Conservation (phyloP, 2,797 vertebrate species). For the Gymnoscopelus microlampas region DNA sequence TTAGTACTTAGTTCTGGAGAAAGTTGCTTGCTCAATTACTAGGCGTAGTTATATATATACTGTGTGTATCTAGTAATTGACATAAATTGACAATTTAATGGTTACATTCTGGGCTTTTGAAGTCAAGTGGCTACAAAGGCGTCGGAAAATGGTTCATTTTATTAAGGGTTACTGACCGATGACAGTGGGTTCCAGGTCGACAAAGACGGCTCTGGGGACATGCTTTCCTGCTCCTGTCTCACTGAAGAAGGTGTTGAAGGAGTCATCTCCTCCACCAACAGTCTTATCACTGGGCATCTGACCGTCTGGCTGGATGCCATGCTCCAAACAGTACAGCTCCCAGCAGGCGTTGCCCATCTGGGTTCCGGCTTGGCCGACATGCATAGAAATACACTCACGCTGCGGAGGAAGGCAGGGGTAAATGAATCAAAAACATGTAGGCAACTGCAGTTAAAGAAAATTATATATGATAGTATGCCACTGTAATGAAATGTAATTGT, state of each 20-base stretch:
- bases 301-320: slow-evolving; percentile 79
- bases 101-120: background rate
- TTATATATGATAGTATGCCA: background rate
- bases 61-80: too few relatives aligned
- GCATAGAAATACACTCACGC: slow-evolving; percentile 82
- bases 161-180: slow-evolving; percentile 66
- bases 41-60: background rate
- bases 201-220: slow-evolving; percentile 81
- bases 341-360: slow-evolving; percentile 81
- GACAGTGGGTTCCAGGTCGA: slow-evolving; percentile 82
- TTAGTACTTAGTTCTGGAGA: background rate
- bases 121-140: background rate
- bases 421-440: background rate
- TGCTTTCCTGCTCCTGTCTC: slow-evolving; percentile 80
- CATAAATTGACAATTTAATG: background rate
- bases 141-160: background rate
- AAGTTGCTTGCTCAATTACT: background rate
- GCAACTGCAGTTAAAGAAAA: background rate
- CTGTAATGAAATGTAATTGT: too few relatives aligned
- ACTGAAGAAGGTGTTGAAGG: slow-evolving; percentile 83
- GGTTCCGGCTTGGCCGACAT: slow-evolving; percentile 78
- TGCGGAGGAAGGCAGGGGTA: slow-evolving; percentile 31
- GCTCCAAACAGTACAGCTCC: slow-evolving; percentile 79
- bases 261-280: slow-evolving; percentile 76
- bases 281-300: slow-evolving; percentile 78